Evolutionary conservation across 2,888 invertebrate species (phyloP).

Genomic region (Tolmerus cingulatus): DNA sequence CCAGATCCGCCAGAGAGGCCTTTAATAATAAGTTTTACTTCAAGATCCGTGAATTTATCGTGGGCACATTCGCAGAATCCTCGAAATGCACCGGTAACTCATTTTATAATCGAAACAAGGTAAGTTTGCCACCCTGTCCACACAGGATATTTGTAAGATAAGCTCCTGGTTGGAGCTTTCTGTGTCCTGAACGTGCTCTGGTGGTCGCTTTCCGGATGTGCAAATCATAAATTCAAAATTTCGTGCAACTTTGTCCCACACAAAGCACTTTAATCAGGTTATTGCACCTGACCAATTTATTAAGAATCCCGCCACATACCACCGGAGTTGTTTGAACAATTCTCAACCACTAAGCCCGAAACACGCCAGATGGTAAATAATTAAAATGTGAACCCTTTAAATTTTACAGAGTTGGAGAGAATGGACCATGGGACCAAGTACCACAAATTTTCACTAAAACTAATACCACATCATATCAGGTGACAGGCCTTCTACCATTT

Average conservation of each 20-base stretch:
- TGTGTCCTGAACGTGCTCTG: background rate
- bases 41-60: conserved; percentile 76
- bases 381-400: conserved; percentile 3
- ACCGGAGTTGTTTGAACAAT: background rate
- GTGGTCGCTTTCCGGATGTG: background rate
- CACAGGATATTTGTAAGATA: background rate
- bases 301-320: background rate
- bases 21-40: conserved; percentile 75
- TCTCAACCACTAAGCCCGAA: background rate
- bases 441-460: conserved; percentile 70
- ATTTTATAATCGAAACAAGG: conserved; percentile 78
- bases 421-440: conserved; percentile 72
- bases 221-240: background rate
- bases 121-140: conserved; percentile 63
- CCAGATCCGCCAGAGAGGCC: conserved; percentile 77
- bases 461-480: conserved; percentile 72
- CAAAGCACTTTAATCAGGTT: background rate
- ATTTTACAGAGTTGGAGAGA: conserved; percentile 70
- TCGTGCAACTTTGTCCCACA: background rate
- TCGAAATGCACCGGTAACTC: conserved; percentile 73
- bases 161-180: background rate
- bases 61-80: conserved; percentile 77
- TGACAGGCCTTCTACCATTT: conserved; percentile 74
- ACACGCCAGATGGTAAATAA: background rate
- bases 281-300: background rate